Evolutionary conservation across 2,797 vertebrate genomes (phyloP), one percentile per base, ranked within the genome.

Genomic region (Numenius phaeopus): DNA sequence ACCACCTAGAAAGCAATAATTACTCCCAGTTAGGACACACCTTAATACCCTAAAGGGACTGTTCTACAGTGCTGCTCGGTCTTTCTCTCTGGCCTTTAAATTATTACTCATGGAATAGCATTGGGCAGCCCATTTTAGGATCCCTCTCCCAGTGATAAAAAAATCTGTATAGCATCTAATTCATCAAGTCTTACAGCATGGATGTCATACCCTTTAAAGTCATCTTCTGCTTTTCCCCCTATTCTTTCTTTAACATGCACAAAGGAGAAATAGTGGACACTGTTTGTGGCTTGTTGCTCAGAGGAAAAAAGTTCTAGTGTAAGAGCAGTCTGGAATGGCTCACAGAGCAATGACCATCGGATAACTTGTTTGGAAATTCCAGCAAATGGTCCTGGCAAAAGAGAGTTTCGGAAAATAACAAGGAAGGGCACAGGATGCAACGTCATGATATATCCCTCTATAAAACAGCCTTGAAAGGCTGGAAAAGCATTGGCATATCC

Each of bases 351-450:
- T 37, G 77, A 27, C 62, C 83, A 80, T 29, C 39, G 83, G 80
- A 90, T 32, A 90, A 79, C 34, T 94, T 62, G n/a, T 40, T 80
- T 80, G 89, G 91, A 96, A 96, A 94, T 52, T 94, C 59, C 77
- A 96, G 86, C 83, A 79, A 92, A 93, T 6, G 34, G 17, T 85
- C 50, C 83, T 94, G 86, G 89, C 80, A 88, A 80, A 90, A 66
- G 8, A 14, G 52, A 71, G 34, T 26, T 86, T 81, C 0, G 86
- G 93, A 96, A 94, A 94, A 89, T 71, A 80, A 85, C 71, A 55
- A 69, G 75, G 80, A 91, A 79, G 24, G 64, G 69, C 42, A 34
- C 55, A 88, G 86, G 87, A 86, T 88, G 67, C 59, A 86, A 79
- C n/a, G 14, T 94, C 86, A 77, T 42, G 77, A 29, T 47, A 27